Evolutionary conservation across 2,797 vertebrate species (phyloP), one percentile per base, ranked within the genome.

Genomic region (Botia kubotai): DNA sequence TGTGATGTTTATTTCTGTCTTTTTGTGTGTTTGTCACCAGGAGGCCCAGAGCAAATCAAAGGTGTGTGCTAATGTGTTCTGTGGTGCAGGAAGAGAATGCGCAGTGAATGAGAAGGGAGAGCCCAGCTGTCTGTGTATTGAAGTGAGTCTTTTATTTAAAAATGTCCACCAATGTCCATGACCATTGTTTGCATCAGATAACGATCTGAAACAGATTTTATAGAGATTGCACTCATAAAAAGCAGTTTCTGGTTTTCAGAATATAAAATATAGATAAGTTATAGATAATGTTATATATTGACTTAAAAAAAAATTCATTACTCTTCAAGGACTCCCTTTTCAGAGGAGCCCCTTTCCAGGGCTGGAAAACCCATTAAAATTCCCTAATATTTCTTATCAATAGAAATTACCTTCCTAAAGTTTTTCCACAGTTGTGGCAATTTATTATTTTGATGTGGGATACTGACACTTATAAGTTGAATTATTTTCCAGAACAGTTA

Each of bases 11-110:
- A 52, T 65, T 13, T 74, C 14, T 36, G 33, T 80, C 17, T 77
- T 52, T 16, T 57, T 73, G 50, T 68, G 36, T 77, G 66, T 75
- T 72, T 87, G 86, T 86, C 80, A 92, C 90, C 95, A 98, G 93
- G 97, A 98, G 86, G 82, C 92, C 58, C 95, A 94, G 88, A 99
- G 97, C 92, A 99, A 99, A 87, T 98, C 97, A 84, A 98, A 98
- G 94, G 96, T 99, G 86, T 99, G 98, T 63, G 98, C 98, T 90
- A 99, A 99, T 73, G 98, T 99, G 82, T 99, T 99, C 91, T 99
- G 98, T 0, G 98, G 98, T 72, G 98, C 98, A 0, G 98, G 98
- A 36, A 93, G 98, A 76, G 98, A 99, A 85, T 99, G 98, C 72
- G 92, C 97, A 0, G 94, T 99, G 77, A 98, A 91, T 0, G 98